Evolutionary conservation across 2,113 vertebrate genomes (phyloP).

Genomic region (Xerus inauris): DNA sequence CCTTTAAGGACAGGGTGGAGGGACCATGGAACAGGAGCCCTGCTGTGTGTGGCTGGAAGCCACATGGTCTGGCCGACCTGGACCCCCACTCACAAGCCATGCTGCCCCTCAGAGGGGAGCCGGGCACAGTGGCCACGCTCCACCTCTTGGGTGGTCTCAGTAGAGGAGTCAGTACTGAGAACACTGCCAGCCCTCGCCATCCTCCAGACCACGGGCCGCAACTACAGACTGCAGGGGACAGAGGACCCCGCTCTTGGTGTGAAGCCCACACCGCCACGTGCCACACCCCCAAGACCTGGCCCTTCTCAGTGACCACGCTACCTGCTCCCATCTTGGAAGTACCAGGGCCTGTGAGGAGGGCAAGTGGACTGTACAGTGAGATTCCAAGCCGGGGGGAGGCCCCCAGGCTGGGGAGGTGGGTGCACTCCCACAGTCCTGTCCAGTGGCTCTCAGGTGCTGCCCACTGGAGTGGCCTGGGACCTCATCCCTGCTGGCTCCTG

Average conservation of each 20-base stretch:
- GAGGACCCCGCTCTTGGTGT: not conserved
- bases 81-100: not conserved
- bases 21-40: no score
- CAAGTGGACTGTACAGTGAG: not conserved
- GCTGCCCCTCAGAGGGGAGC: not conserved
- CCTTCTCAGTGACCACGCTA: not conserved
- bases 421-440: not conserved
- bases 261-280: not conserved
- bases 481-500: no score
- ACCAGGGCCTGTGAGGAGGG: not conserved
- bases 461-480: not conserved
- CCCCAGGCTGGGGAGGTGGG: no score
- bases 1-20: not conserved
- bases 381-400: not conserved
- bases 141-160: not conserved
- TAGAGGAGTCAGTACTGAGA: not conserved
- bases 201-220: not conserved
- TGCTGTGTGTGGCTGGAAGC: not conserved
- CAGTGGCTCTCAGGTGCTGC: not conserved
- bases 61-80: not conserved
- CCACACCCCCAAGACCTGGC: not conserved
- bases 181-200: not conserved
- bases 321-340: not conserved
- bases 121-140: not conserved
- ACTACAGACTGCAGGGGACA: not conserved